Conservation (phyloP, 2,797 vertebrate genomes). For the Lacerta viridis region DNA sequence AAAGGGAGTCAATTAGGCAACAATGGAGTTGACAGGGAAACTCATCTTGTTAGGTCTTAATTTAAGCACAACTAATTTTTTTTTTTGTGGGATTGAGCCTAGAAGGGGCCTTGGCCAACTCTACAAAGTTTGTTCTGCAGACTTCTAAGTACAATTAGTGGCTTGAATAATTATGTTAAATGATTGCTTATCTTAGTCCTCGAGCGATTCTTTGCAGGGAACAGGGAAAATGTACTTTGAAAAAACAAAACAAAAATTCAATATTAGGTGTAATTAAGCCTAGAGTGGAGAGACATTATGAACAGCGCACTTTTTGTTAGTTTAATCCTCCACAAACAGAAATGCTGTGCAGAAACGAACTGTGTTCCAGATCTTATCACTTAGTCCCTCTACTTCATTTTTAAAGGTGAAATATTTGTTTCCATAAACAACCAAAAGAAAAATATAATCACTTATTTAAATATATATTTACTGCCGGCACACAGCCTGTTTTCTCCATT, state of each 20-base stretch:
- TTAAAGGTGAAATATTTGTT: not conserved
- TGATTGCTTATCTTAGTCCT: constrained; percentile 23
- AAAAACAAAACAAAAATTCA: constrained; percentile 4
- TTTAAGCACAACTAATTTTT: not conserved
- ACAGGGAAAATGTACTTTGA: constrained; percentile 5
- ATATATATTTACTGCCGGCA: not conserved
- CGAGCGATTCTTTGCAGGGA: not conserved
- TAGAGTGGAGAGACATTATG: not conserved
- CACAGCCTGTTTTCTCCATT: not conserved
- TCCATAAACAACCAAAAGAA: not conserved
- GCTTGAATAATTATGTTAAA: not conserved
- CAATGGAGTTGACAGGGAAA: not conserved
- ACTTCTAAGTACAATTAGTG: constrained; percentile 9
- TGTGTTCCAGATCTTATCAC: not conserved
- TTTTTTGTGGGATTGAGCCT: not conserved
- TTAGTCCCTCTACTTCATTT: not conserved
- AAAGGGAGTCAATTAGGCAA: not conserved
- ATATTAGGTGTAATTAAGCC: not conserved
- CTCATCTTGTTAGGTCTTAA: not conserved
- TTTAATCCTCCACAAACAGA: not conserved
- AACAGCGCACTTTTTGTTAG: not conserved
- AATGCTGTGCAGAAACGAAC: not conserved
- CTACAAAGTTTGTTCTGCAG: not conserved
- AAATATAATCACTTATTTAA: not conserved
- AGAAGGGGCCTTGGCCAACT: not conserved